A percentile compares a stretch with the other conserved stretches of the same genome.
phyloP scores from a whole-genome alignment of 2,888 invertebrate genomes.

The Diplazon laetatorius region DNA sequence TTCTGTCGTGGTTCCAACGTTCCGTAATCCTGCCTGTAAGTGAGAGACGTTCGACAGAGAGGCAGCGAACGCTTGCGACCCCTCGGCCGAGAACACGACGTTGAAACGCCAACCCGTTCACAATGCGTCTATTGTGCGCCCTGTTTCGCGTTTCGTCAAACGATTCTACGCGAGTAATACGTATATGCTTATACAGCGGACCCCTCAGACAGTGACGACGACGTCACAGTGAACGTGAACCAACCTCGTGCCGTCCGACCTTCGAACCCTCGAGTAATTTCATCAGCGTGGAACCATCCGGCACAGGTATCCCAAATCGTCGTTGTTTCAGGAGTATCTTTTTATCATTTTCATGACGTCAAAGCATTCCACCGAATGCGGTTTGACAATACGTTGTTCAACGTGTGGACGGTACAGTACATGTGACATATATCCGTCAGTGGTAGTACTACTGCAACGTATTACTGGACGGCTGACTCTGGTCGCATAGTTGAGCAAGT shows the following conservation, averaged over 20 bases:
- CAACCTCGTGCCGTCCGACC: too few relatives aligned
- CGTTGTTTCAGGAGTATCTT: constrained; percentile 9
- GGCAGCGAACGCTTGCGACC: background rate
- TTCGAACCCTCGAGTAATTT: constrained; percentile 44
- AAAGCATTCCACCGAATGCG: constrained; percentile 34
- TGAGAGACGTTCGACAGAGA: background rate
- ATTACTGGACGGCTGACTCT: constrained; percentile 17
- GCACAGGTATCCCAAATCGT: constrained; percentile 31
- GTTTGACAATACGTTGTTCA: constrained; percentile 38
- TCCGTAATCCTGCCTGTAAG: constrained; percentile 11
- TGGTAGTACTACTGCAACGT: constrained; percentile 9
- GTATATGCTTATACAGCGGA: constrained; percentile 3
- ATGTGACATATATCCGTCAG: background rate
- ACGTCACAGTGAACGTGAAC: too few relatives aligned
- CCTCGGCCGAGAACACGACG: constrained; percentile 30
- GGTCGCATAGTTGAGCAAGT: constrained; percentile 9
- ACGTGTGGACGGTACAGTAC: background rate
- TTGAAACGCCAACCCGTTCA: constrained; percentile 45
- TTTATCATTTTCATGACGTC: constrained; percentile 43
- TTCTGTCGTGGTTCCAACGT: constrained; percentile 12
- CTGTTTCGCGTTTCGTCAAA: constrained; percentile 49
- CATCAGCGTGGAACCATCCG: constrained; percentile 24
- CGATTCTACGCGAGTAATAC: constrained; percentile 36
- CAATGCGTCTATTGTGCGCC: constrained; percentile 46
- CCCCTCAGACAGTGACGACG: constrained; percentile 1